Evolutionary conservation across 1,140 invertebrate genomes (phyloP), one percentile per base, ranked within the genome.

Genomic region (Temnothorax curvispinosus): DNA sequence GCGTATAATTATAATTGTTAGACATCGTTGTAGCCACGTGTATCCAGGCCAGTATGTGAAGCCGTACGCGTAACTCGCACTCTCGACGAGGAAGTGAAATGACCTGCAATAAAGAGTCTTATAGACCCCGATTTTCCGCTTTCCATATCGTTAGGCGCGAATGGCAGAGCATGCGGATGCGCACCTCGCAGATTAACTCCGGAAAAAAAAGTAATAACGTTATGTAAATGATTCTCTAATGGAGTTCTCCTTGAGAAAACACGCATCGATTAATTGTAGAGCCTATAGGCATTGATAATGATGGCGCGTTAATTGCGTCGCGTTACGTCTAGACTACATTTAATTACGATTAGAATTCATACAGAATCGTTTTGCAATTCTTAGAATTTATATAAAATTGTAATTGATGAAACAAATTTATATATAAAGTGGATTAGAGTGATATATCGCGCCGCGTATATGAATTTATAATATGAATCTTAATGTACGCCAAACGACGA

Each of bases 31-130:
- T 78, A 27, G 38, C 21, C 27, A 27, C 27, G 15, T 44, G 32
- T 11, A 81, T 44, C 13, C 6, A 44, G 56, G 18, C 11, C 13
- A n/a, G 21, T n/a, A 65, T 52, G 52, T 11, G 7, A 69, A 71
- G 13, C 21, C 21, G 38, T 27, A 50, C 15, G 21, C 44, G 50
- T 81, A 81, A 81, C 64, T 81, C 1, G 21, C 32, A 27, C 47
- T 81, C 52, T 81, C 21, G 35, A 71, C 15, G 27, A 81, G 78
- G 52, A 81, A 81, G 50, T 81, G 35, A 69, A 81, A 71, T 81
- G 32, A 9, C 21, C 9, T 18, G 38, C 15, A 13, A 81, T 54
- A 56, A 81, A 38, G 5, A 44, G 50, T 44, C 47, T 71, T 21
- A 15, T 6, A n/a, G 18, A 56, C 71, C 15, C 47, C 9, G 38